phyloP scores from a whole-genome alignment of 30 jellyfish, hydroid and myxozoan genomes.

The Cassiopea andromeda region DNA sequence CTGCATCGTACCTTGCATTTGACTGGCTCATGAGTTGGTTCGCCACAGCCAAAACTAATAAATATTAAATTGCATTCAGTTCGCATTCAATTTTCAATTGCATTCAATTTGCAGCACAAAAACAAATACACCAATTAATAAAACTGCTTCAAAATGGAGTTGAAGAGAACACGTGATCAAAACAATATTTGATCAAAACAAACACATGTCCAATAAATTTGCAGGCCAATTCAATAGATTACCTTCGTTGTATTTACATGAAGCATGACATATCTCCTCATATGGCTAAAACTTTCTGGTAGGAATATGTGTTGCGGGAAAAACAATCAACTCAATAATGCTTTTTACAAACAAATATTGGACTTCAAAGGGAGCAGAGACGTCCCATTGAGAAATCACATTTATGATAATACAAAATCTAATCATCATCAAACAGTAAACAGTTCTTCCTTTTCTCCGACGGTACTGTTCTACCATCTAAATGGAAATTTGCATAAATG shows the following conservation, averaged over 20 bases:
- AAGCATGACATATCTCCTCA: background rate
- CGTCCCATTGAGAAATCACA: too few species aligned
- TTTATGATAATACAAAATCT: too few species aligned
- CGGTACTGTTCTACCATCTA: too few species aligned
- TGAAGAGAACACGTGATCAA: background rate
- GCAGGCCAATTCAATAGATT: background rate
- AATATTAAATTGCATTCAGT: background rate
- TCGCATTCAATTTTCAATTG: background rate
- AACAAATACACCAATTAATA: background rate
- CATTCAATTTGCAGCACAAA: background rate
- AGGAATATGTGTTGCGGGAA: too few species aligned
- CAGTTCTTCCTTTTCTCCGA: too few species aligned
- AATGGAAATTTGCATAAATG: too few species aligned
- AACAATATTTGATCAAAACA: background rate
- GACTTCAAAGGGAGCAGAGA: too few species aligned
- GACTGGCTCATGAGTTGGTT: slow-evolving; percentile 98
- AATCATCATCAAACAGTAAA: too few species aligned
- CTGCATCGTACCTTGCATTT: slow-evolving; percentile 73
- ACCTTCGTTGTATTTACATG: background rate
- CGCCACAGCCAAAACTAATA: slow-evolving; percentile 95
- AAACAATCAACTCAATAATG: too few species aligned
- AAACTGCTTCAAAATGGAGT: background rate
- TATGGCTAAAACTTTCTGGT: background rate
- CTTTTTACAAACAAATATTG: too few species aligned
- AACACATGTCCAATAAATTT: background rate